Evolutionary conservation across 1,140 invertebrate species (phyloP).

Genomic region (Hyphantria cunea): DNA sequence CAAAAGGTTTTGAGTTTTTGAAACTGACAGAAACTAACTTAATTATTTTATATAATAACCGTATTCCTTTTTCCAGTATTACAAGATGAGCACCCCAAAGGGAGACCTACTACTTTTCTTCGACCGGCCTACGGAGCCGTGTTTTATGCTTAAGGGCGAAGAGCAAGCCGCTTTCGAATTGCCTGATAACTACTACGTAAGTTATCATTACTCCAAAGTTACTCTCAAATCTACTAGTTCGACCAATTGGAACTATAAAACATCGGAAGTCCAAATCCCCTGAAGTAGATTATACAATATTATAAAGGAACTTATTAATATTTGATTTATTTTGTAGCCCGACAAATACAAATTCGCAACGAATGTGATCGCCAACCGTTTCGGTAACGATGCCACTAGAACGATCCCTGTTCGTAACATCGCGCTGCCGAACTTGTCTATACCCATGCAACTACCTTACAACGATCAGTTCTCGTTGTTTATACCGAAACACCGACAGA

Average conservation of each 20-base stretch:
- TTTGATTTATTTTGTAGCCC: slow-evolving; percentile 64
- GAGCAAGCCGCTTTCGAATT: slow-evolving; percentile 84
- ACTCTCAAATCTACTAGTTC: too few relatives aligned
- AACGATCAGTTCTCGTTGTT: slow-evolving; percentile 89
- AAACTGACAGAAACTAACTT: too few relatives aligned
- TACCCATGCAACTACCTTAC: slow-evolving; percentile 85
- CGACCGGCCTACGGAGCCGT: slow-evolving; percentile 89
- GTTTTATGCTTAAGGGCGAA: slow-evolving; percentile 87
- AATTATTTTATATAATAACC: too few relatives aligned
- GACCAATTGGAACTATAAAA: too few relatives aligned
- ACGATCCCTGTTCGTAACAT: slow-evolving; percentile 86
- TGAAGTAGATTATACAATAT: too few relatives aligned
- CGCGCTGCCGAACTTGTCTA: slow-evolving; percentile 85
- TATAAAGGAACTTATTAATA: too few relatives aligned
- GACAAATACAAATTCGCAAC: slow-evolving; percentile 84
- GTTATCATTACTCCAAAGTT: too few relatives aligned
- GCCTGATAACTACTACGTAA: slow-evolving; percentile 82
- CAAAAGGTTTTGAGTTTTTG: too few relatives aligned
- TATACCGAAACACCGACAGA: slow-evolving; percentile 86
- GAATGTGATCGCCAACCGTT: slow-evolving; percentile 80
- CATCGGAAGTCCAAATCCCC: too few relatives aligned
- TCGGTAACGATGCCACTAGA: slow-evolving; percentile 80
- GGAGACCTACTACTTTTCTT: slow-evolving; percentile 83
- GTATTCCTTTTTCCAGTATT: slow-evolving; percentile 19
- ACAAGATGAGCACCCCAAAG: slow-evolving; percentile 45